Evolutionary conservation across 2,797 vertebrate genomes (phyloP), one percentile per base, ranked within the genome.

Genomic region (Dendrocincla fuliginosa): DNA sequence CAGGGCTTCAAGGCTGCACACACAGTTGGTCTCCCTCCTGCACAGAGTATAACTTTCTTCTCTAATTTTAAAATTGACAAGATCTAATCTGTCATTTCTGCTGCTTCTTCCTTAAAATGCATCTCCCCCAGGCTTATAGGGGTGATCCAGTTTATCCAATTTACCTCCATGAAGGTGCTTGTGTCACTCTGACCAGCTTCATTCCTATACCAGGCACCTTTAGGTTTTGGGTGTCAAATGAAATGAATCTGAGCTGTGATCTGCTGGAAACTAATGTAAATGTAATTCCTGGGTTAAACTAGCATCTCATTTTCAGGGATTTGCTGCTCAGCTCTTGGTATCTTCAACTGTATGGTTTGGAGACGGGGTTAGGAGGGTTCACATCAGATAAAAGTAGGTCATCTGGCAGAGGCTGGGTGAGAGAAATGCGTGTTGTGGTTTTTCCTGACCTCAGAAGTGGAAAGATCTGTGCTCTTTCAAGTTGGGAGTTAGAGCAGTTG

Each of bases 381-480:
- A 63, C 23, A 4, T 69, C 89, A 64, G 89, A 92, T 87, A 74
- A 53, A 77, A 70, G 47, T 1, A 52, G 64, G 81, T 84, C 63
- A 10, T 41, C 81, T 96, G 95, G 91, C 82, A 70, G n/a, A 5
- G 25, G 20, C 17, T 22, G 19, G 44, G 42, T 0, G 1, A 39
- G 61, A n/a, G 65, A 93, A 90, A 89, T 39, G 87, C 28, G 1
- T 5, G 15, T 46, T 92, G 92, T 89, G 92, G 91, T 91, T 95
- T 95, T 30, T 71, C 44, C 82, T 77, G 73, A 89, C 90, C 90
- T 93, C 90, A 89, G 84, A 71, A 95, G 41, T 76, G 85, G 94
- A 89, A 94, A 70, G 74, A 80, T 93, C 77, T 79, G 80, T 1
- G 12, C 64, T 82, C 37, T 52, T 56, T 60, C n/a, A 9, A 35